Evolutionary conservation across 2,888 invertebrate species (phyloP), one percentile per base, ranked within the genome.

Genomic region (Coleophora flavipennella): DNA sequence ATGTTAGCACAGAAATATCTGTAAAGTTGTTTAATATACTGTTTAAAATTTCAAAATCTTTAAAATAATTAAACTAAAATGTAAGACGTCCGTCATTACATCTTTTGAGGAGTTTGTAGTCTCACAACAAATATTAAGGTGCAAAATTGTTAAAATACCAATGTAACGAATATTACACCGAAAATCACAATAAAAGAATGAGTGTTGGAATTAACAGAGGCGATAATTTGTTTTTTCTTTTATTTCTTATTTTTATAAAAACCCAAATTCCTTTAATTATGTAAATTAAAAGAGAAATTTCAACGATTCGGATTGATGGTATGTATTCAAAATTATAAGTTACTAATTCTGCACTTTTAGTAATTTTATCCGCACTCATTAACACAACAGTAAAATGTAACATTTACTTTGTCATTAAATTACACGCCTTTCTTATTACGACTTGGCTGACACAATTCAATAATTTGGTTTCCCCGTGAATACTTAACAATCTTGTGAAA

Each of bases 161-260:
- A 68, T 81, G 73, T 81, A 75, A 72, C 62, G 62, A 62, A 74
- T 71, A 20, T 20, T 20, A 20, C 6, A 78, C 74, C 73, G n/a
- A 76, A 81, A 78, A 79, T 72, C 71, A 71, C 72, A 84, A 85
- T 85, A 76, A 85, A 85, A 83, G 74, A 80, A 85, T 81, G 80
- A 85, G 83, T 85, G 85, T 84, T 81, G 83, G 77, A 85, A 84
- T 84, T 85, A 85, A 85, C 81, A 76, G 80, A 76, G 72, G 69
- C 70, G 70, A 81, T 65, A 72, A 68, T 70, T 77, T 74, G 69
- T 69, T 78, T 76, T 76, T 72, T 66, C 70, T 75, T 67, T 64
- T 57, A 59, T 64, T 76, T 74, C 68, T 69, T 78, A 75, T 76
- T 72, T 66, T 71, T 75, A 67, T 64, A n/a, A n/a, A n/a, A n/a